A percentile compares a stretch with the other conserved stretches of the same genome.
Conservation (phyloP, 2,888 invertebrate genomes). For the Cheilosia pagana region DNA sequence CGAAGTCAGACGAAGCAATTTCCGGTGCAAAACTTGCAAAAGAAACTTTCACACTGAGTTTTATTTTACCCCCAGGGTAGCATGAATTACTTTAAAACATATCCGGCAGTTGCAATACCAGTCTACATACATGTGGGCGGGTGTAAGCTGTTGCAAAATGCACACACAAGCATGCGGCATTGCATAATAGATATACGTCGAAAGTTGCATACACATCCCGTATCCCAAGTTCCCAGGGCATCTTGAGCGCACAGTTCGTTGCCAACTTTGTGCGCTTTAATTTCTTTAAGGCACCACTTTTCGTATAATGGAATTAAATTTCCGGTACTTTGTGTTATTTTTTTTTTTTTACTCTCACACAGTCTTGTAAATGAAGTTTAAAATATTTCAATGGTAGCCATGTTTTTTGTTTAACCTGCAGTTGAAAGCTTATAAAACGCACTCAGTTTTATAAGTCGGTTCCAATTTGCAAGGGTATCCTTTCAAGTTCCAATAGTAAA, state of each 20-base stretch:
- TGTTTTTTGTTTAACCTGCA: too few species aligned
- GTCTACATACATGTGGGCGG: constrained; percentile 3
- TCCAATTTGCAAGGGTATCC: constrained; percentile 42
- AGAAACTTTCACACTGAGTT: constrained; percentile 72
- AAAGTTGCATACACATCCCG: constrained; percentile 69
- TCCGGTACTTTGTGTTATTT: constrained; percentile 37
- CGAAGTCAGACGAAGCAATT: constrained; percentile 73
- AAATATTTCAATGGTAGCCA: not conserved
- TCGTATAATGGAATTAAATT: constrained; percentile 47
- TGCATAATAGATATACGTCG: constrained; percentile 62
- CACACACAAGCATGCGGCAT: constrained; percentile 45
- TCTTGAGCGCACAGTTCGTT: constrained; percentile 50
- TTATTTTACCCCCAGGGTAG: constrained; percentile 74
- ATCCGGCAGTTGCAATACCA: constrained; percentile 74
- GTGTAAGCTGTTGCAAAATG: constrained; percentile 63
- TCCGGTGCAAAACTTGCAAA: constrained; percentile 74
- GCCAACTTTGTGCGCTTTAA: constrained; percentile 69
- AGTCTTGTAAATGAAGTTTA: not conserved
- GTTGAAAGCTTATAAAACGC: too few species aligned
- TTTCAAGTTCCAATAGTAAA: constrained; percentile 48
- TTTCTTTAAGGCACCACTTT: constrained; percentile 65
- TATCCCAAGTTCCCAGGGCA: constrained; percentile 60
- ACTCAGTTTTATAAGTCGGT: constrained; percentile 3
- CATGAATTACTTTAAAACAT: constrained; percentile 75
- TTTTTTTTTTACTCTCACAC: not conserved